Evolutionary conservation across 2,888 invertebrate genomes (phyloP).

Genomic region (Drosophila imparisetae): DNA sequence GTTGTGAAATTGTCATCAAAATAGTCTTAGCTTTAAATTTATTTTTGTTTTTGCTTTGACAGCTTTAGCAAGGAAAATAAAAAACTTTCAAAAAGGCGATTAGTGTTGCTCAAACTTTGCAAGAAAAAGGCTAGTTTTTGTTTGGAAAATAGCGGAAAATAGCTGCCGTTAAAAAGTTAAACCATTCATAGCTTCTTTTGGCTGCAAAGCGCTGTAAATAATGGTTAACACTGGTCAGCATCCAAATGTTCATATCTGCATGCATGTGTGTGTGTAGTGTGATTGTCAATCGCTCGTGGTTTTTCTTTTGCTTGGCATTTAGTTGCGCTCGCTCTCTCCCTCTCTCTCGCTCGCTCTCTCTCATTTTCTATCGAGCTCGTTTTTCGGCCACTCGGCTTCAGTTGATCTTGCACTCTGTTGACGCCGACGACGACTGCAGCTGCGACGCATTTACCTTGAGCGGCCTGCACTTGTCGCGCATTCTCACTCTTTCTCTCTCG

Average conservation of each 20-base stretch:
- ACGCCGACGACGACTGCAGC: constrained; percentile 24
- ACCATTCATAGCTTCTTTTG: neutral
- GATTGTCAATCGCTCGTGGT: constrained; percentile 70
- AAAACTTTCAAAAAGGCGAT: too few species aligned
- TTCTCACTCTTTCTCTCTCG: constrained; percentile 10
- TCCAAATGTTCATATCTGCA: constrained; percentile 31
- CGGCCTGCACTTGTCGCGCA: constrained; percentile 72
- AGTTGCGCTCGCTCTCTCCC: constrained; percentile 21
- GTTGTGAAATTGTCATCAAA: neutral
- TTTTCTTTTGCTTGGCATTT: constrained; percentile 53
- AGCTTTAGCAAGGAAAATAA: neutral
- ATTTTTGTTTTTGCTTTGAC: neutral
- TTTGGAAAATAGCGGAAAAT: neutral
- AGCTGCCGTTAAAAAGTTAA: neutral
- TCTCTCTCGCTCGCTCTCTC: constrained; percentile 19
- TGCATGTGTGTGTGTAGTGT: constrained; percentile 30
- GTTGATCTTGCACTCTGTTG: constrained; percentile 70
- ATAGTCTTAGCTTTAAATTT: neutral
- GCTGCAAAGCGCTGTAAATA: neutral
- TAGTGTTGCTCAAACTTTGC: too few species aligned
- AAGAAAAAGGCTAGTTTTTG: neutral
- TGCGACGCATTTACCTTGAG: constrained; percentile 69
- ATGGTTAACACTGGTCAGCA: constrained; percentile 31
- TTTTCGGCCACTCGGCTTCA: constrained; percentile 55
- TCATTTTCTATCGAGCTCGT: constrained; percentile 13